Evolutionary conservation across 2,113 vertebrate species (phyloP).

Genomic region (Microcebus lehilahytsara): DNA sequence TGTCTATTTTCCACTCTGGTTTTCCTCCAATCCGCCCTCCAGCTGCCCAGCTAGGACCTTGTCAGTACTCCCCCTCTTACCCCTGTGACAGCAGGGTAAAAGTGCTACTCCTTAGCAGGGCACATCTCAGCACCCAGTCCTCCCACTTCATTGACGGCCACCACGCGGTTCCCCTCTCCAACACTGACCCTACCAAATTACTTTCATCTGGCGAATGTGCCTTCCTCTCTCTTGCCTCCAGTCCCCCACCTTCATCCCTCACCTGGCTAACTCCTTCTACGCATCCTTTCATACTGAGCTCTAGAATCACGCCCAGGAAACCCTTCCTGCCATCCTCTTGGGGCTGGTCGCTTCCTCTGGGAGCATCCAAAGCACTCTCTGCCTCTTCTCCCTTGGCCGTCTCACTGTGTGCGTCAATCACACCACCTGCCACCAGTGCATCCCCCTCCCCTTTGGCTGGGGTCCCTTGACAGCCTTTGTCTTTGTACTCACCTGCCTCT

Average conservation of each 20-base stretch:
- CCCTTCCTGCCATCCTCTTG: neutral
- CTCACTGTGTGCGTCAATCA: neutral
- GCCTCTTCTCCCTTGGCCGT: neutral
- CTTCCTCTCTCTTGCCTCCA: neutral
- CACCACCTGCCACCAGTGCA: accelerated
- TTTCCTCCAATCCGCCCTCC: neutral
- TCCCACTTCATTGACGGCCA: neutral
- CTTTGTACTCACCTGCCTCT: neutral
- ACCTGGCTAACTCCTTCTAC: neutral
- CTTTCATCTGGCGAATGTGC: neutral
- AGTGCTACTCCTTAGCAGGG: neutral
- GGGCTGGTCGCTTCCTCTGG: neutral
- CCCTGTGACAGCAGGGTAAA: neutral
- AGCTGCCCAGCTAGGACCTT: neutral
- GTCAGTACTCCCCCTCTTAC: neutral
- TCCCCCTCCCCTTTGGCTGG: neutral
- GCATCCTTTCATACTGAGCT: neutral
- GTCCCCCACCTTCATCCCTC: neutral
- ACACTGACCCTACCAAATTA: neutral
- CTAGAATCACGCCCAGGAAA: neutral
- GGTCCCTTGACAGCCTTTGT: neutral
- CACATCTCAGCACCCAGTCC: neutral
- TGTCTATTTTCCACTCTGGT: neutral
- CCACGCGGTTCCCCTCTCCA: accelerated
- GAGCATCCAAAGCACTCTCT: neutral